Evolutionary conservation across 2,888 invertebrate genomes (phyloP).

Genomic region (Eledone cirrhosa): DNA sequence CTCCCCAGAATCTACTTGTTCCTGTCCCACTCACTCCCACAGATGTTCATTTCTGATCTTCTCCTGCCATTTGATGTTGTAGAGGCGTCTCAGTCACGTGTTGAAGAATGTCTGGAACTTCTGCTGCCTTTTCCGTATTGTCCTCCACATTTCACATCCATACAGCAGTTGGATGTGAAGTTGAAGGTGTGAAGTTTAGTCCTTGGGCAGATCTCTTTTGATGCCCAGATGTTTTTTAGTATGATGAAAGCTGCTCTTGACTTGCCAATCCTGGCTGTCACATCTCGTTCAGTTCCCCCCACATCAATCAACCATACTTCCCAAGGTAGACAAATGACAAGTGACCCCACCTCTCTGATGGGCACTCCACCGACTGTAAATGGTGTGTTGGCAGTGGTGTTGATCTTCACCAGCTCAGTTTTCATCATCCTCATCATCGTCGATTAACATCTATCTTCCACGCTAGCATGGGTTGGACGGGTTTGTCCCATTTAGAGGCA

Average conservation of each 20-base stretch:
- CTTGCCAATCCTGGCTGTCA: conserved; percentile 5
- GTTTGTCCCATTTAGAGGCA: too few species aligned
- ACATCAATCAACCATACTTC: neutral
- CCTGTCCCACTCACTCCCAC: too few species aligned
- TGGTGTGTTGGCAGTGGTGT: conserved; percentile 24
- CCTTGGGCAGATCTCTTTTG: too few species aligned
- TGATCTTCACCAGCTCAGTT: conserved; percentile 28
- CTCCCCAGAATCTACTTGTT: conserved; percentile 2
- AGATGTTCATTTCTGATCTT: conserved; percentile 30
- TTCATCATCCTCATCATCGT: conserved; percentile 29
- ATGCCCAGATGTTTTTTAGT: too few species aligned
- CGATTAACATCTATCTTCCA: too few species aligned
- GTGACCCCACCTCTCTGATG: too few species aligned
- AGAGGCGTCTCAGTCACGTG: conserved; percentile 30
- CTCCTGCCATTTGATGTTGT: conserved; percentile 20
- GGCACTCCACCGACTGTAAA: conserved; percentile 26
- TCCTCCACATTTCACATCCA: conserved; percentile 28
- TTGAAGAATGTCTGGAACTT: conserved; percentile 29
- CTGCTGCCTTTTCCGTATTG: conserved; percentile 1
- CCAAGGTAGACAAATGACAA: too few species aligned
- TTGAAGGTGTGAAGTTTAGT: conserved; percentile 19
- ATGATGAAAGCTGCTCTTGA: too few species aligned
- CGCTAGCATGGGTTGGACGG: too few species aligned
- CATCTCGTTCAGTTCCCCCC: conserved; percentile 19
- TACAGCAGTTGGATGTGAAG: conserved; percentile 12